phyloP scores from a whole-genome alignment of 2,113 vertebrate genomes.

The Mesitornis unicolor region DNA sequence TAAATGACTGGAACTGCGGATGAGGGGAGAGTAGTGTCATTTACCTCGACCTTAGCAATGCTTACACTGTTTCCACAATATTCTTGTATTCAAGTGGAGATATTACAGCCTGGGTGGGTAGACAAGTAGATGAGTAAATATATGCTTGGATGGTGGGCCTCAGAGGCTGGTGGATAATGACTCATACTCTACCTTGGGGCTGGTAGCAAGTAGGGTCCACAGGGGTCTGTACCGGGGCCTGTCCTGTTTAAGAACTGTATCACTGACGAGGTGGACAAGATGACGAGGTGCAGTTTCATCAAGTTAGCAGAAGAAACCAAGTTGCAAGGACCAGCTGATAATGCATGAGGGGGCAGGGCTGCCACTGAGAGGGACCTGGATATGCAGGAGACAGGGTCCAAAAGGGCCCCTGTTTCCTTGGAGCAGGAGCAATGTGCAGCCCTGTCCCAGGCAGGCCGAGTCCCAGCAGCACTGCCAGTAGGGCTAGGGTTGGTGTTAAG shows the following conservation, averaged over 20 bases:
- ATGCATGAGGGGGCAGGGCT: neutral
- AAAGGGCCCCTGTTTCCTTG: neutral
- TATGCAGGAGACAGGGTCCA: neutral
- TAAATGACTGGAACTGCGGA: neutral
- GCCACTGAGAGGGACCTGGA: neutral
- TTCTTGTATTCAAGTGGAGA: neutral
- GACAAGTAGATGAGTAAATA: neutral
- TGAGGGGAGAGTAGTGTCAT: neutral
- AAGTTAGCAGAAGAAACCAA: neutral
- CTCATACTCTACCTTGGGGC: neutral
- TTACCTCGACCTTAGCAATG: neutral
- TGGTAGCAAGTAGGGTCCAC: neutral
- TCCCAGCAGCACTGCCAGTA: neutral
- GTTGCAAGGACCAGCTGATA: neutral
- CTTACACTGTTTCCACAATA: neutral
- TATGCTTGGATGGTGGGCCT: neutral
- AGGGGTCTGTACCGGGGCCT: neutral
- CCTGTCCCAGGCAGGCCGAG: neutral
- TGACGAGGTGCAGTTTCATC: neutral
- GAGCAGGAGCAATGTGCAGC: neutral
- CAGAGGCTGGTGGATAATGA: neutral
- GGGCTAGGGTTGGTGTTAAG: rapidly evolving
- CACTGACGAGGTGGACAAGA: neutral
- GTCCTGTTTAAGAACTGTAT: neutral
- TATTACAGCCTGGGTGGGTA: neutral